Percentiles rank a stretch among this genome's conserved stretches.
Evolutionary conservation across 2,888 invertebrate species (phyloP).

Genomic region (Ormyrus labotus): DNA sequence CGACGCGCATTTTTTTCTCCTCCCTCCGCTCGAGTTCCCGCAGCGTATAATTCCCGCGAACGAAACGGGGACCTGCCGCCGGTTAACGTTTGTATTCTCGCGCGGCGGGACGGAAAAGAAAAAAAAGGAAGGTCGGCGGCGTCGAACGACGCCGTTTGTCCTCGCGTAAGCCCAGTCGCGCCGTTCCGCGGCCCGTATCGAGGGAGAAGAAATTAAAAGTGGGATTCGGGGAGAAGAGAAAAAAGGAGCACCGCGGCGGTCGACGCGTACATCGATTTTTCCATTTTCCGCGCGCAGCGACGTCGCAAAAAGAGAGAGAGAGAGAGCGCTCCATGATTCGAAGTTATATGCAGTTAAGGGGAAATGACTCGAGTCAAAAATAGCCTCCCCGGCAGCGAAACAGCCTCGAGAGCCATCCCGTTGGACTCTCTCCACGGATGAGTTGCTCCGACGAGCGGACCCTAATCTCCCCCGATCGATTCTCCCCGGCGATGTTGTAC

Average conservation of each 20-base stretch:
- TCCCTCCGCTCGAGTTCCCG: too few species aligned
- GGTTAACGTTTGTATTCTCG: too few species aligned
- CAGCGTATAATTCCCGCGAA: background rate
- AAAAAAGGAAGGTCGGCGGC: too few species aligned
- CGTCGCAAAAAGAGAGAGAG: background rate
- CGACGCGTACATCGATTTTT: slow-evolving; percentile 37
- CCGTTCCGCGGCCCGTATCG: background rate
- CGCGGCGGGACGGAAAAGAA: too few species aligned
- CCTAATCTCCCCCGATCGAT: slow-evolving; percentile 46
- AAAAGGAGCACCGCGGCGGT: background rate
- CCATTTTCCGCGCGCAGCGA: slow-evolving; percentile 19
- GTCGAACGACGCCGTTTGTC: background rate
- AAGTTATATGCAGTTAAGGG: slow-evolving; percentile 52
- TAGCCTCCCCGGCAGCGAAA: slow-evolving; percentile 1
- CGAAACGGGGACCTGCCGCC: background rate
- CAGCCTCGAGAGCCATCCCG: slow-evolving; percentile 15
- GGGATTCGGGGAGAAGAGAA: background rate
- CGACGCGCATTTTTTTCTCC: background rate
- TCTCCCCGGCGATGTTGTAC: background rate
- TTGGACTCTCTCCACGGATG: slow-evolving; percentile 31
- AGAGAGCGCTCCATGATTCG: slow-evolving; percentile 16
- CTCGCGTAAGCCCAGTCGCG: background rate
- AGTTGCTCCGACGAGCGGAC: slow-evolving; percentile 16
- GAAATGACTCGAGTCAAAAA: slow-evolving; percentile 53
- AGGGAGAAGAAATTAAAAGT: slow-evolving; percentile 19